These are phyloP conservation scores for Dasypogon diadema DNA, from an alignment of 2,888 invertebrate genomes.

Conservation along the genomic window DNA sequence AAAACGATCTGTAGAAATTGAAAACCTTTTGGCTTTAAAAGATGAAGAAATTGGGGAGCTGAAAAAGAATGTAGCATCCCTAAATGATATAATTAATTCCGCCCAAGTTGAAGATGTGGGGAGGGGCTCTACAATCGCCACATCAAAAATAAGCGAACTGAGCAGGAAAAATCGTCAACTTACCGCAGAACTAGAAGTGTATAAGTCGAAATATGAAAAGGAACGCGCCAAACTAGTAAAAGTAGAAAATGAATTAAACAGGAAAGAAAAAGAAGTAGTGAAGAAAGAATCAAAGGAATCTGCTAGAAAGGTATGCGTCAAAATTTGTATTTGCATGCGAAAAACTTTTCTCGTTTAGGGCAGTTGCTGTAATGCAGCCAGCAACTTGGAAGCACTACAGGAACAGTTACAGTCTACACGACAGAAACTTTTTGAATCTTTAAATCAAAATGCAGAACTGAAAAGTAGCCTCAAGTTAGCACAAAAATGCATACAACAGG, in stretches of 20 bases:
- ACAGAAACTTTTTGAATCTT: conserved; percentile 77
- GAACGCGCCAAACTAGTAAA: conserved; percentile 61
- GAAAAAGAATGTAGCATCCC: conserved; percentile 62
- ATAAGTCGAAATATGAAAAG: conserved; percentile 61
- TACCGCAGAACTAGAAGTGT: conserved; percentile 62
- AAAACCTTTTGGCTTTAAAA: background rate
- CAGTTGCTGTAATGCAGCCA: conserved; percentile 57
- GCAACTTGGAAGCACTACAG: conserved; percentile 61
- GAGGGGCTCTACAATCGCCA: conserved; percentile 47
- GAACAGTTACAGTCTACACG: conserved; percentile 73
- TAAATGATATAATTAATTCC: conserved; percentile 65
- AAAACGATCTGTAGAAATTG: background rate
- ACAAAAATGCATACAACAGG: conserved; percentile 80
- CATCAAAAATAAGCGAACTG: conserved; percentile 64
- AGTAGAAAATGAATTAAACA: conserved; percentile 50
- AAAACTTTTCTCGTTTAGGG: background rate
- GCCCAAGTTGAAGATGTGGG: conserved; percentile 64
- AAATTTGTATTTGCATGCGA: too few relatives aligned
- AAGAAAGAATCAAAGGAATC: background rate
- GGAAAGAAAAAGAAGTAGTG: background rate
- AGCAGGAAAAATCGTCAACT: conserved; percentile 65
- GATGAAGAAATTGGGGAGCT: conserved; percentile 62
- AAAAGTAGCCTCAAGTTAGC: conserved; percentile 80
- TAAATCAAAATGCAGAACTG: conserved; percentile 77
- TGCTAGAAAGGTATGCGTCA: background rate